These are phyloP conservation scores for Drosophila pandora DNA, from an alignment of 1,140 invertebrate genomes.

Conservation along the genomic window DNA sequence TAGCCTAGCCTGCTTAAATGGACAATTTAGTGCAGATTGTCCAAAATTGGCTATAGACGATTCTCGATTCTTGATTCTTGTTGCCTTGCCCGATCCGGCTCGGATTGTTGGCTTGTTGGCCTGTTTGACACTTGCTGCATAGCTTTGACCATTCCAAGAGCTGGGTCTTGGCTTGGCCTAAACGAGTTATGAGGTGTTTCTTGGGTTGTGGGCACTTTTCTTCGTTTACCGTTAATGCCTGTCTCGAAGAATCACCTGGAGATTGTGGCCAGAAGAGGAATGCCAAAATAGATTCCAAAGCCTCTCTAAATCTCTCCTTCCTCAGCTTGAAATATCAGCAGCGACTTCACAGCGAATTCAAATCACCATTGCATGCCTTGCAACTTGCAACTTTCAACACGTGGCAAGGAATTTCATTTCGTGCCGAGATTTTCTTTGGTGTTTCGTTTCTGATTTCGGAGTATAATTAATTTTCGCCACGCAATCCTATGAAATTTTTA, in stretches of 20 bases:
- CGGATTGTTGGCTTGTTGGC: conserved; percentile 27
- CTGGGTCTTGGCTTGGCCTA: conserved; percentile 46
- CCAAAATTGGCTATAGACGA: conserved; percentile 69
- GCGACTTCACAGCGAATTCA: conserved; percentile 3
- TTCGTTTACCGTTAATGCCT: conserved; percentile 58
- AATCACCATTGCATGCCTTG: conserved; percentile 19
- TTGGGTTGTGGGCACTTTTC: conserved; percentile 52
- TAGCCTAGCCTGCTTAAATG: conserved; percentile 59
- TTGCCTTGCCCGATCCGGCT: conserved; percentile 48
- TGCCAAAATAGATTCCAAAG: conserved; percentile 1
- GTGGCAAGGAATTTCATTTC: conserved; percentile 50
- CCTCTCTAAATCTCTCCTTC: not conserved
- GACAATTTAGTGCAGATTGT: conserved; percentile 78
- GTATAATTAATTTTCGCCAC: conserved; percentile 73
- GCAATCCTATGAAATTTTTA: conserved; percentile 52
- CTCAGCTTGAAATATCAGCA: not conserved
- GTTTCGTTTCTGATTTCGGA: conserved; percentile 53
- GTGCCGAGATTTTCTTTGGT: conserved; percentile 55
- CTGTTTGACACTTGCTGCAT: conserved; percentile 67
- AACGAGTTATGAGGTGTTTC: conserved; percentile 59
- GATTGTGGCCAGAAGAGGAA: not conserved
- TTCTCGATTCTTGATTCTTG: conserved; percentile 48
- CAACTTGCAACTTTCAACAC: conserved; percentile 55
- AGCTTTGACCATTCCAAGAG: conserved; percentile 70
- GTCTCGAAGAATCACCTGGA: not conserved